Percentiles rank a stretch among this genome's conserved stretches.
Evolutionary conservation across 2,888 invertebrate genomes (phyloP).

Genomic region (Drepana falcataria): DNA sequence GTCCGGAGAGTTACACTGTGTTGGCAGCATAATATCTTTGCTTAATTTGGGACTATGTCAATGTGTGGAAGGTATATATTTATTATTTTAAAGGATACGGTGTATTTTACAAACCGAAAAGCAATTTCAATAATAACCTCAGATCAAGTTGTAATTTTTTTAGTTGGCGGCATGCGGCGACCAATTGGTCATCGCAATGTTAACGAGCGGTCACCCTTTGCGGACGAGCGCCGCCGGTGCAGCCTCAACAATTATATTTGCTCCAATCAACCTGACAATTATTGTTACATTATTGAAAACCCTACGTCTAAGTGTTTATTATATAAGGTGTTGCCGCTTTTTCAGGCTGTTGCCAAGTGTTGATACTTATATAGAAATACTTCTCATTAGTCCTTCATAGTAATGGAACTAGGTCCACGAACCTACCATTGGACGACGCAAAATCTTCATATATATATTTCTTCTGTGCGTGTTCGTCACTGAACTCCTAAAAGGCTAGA

Average conservation of each 20-base stretch:
- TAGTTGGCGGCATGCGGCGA: not conserved
- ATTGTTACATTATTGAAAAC: not conserved
- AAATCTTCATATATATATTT: too few relatives aligned
- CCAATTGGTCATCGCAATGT: slow-evolving; percentile 33
- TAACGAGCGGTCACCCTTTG: slow-evolving; percentile 26
- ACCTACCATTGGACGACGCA: too few relatives aligned
- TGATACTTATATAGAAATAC: too few relatives aligned
- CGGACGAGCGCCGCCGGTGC: not conserved
- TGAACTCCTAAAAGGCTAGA: too few relatives aligned
- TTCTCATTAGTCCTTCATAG: too few relatives aligned
- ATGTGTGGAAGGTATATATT: too few relatives aligned
- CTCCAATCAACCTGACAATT: not conserved
- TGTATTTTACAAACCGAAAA: not conserved
- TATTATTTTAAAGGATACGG: not conserved
- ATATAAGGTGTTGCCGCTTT: not conserved
- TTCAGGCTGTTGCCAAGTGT: not conserved
- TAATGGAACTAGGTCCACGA: too few relatives aligned
- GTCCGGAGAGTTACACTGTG: too few relatives aligned
- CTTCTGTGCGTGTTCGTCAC: too few relatives aligned
- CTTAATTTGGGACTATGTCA: too few relatives aligned
- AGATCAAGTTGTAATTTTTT: not conserved
- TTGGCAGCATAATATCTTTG: too few relatives aligned
- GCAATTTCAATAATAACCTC: not conserved
- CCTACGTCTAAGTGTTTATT: not conserved
- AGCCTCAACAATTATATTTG: not conserved